These are phyloP conservation scores for Smittia sp. DNA, from an alignment of 2,888 invertebrate species.

Conservation along the genomic window DNA sequence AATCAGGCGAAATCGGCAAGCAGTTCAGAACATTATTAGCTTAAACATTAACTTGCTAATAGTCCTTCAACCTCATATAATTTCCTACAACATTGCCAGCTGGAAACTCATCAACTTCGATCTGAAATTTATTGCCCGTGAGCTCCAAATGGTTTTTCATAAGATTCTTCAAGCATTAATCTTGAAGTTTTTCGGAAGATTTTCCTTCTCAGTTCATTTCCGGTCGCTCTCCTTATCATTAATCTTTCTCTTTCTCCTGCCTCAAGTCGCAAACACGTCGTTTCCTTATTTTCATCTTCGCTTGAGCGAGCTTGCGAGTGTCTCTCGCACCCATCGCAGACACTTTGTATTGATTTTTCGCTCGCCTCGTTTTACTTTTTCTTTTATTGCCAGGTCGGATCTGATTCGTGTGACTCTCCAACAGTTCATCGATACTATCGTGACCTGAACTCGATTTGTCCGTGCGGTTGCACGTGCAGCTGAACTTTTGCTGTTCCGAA, in stretches of 20 bases:
- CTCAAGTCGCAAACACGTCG: background rate
- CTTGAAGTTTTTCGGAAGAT: too few species aligned
- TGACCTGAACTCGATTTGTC: background rate
- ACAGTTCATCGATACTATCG: background rate
- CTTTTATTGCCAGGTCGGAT: background rate
- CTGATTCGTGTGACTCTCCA: background rate
- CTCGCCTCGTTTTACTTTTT: background rate
- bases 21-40: too few species aligned
- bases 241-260: background rate
- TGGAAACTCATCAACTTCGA: too few species aligned
- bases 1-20: too few species aligned
- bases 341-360: slow-evolving; percentile 14
- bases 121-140: too few species aligned
- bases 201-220: background rate
- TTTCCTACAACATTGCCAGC: too few species aligned
- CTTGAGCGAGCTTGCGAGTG: background rate
- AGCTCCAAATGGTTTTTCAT: too few species aligned
- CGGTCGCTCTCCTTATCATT: background rate
- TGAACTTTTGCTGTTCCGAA: background rate
- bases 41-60: too few species aligned
- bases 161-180: too few species aligned
- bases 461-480: background rate
- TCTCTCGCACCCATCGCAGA: background rate
- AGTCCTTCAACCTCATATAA: too few species aligned
- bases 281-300: background rate